phyloP scores from a whole-genome alignment of 2,797 vertebrate genomes.

The Natrix natrix region DNA sequence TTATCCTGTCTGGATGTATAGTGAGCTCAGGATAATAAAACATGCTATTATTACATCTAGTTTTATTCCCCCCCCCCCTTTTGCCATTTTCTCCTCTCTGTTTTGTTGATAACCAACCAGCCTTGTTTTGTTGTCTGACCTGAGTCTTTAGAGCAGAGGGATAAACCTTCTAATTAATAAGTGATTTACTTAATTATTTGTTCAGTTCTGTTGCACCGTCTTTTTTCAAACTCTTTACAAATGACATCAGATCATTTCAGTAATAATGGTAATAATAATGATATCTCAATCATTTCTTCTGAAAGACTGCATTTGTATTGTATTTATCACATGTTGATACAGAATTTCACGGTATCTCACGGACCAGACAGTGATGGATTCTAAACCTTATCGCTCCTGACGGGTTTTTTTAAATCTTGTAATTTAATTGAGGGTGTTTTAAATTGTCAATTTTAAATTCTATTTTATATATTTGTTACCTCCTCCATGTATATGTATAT shows the following conservation, averaged over 20 bases:
- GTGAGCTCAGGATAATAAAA: not conserved
- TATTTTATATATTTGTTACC: no score
- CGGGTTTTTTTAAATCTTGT: no score
- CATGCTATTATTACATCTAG: not conserved
- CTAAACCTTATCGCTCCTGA: no score
- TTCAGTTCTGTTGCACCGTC: not conserved
- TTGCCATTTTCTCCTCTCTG: not conserved
- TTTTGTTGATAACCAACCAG: not conserved
- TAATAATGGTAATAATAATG: not conserved
- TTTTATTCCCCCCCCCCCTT: not conserved
- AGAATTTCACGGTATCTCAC: conserved; percentile 33
- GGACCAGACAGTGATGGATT: conserved; percentile 32
- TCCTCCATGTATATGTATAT: no score
- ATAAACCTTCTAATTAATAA: not conserved
- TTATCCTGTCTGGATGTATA: not conserved
- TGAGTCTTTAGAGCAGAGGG: not conserved
- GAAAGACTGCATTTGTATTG: conserved; percentile 32
- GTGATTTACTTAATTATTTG: not conserved
- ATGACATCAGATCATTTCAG: not conserved
- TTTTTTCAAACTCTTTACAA: not conserved
- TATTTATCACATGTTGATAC: conserved; percentile 2
- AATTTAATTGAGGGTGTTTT: no score
- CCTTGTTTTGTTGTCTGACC: not conserved
- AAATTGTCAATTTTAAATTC: no score
- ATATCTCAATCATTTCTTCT: conserved; percentile 22